These are phyloP conservation scores for Oxycera nigricornis DNA, from an alignment of 2,888 invertebrate genomes.

Conservation along the genomic window DNA sequence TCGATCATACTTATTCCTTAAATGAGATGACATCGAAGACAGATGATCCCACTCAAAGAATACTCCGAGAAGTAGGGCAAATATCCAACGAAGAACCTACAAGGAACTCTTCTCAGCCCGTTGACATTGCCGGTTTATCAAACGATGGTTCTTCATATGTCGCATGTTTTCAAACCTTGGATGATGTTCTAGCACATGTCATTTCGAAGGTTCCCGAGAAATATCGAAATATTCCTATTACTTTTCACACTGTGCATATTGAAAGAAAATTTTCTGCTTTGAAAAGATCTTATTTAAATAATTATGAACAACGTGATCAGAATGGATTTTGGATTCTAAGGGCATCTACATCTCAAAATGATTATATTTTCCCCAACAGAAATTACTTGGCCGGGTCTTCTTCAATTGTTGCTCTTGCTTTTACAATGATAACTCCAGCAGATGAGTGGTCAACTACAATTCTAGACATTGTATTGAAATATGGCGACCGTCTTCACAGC, in stretches of 20 bases:
- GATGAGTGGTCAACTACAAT: constrained; percentile 66
- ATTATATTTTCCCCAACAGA: constrained; percentile 54
- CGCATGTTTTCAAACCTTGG: constrained; percentile 48
- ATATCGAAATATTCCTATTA: constrained; percentile 44
- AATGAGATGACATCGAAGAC: background rate
- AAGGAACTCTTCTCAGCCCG: background rate
- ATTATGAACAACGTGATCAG: constrained; percentile 5
- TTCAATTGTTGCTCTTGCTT: constrained; percentile 67
- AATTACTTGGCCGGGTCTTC: constrained; percentile 66
- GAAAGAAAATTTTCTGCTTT: background rate
- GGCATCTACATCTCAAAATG: constrained; percentile 49
- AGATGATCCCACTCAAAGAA: background rate
- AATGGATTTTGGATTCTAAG: constrained; percentile 47
- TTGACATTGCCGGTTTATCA: constrained; percentile 49
- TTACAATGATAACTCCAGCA: constrained; percentile 67
- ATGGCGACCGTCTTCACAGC: constrained; percentile 69
- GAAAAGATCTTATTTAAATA: background rate
- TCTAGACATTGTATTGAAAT: constrained; percentile 68
- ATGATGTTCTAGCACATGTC: constrained; percentile 47
- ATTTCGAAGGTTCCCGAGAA: constrained; percentile 45
- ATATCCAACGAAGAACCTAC: background rate
- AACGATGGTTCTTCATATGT: constrained; percentile 54
- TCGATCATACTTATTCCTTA: background rate
- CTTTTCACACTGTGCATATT: constrained; percentile 35
- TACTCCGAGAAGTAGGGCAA: background rate